Evolutionary conservation across 2,888 invertebrate species (phyloP).

Genomic region (Temnothorax unifasciatus): DNA sequence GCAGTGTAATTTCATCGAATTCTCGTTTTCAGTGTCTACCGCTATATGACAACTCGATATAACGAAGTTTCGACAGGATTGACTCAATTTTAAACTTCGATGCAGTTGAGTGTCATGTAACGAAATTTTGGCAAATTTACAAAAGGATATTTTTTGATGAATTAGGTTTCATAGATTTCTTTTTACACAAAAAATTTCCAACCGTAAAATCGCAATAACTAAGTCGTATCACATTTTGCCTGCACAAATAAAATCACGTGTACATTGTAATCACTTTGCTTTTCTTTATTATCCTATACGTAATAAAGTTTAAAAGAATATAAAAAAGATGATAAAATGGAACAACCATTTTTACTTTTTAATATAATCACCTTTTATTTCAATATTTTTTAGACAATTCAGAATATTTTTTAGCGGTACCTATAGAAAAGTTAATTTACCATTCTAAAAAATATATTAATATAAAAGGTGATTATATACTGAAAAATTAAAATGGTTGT

Average conservation of each 20-base stretch:
- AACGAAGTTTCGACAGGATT: slow-evolving; percentile 37
- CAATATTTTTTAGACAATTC: not conserved
- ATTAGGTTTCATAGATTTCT: not conserved
- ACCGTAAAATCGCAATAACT: not conserved
- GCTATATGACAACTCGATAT: slow-evolving; percentile 18
- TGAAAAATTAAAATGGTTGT: not conserved
- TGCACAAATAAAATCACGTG: not conserved
- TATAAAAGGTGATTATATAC: not conserved
- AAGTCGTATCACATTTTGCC: not conserved
- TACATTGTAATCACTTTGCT: too few species aligned
- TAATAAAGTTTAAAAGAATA: too few species aligned
- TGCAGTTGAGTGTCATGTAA: not conserved
- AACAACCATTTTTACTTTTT: not conserved
- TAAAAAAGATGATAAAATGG: not conserved
- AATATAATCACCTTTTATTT: not conserved
- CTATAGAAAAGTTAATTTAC: not conserved
- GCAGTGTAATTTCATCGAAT: slow-evolving; percentile 46
- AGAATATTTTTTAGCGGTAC: too few species aligned
- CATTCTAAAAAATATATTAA: not conserved
- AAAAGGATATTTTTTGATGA: slow-evolving; percentile 5
- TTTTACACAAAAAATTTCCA: slow-evolving; percentile 5
- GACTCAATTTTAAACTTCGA: slow-evolving; percentile 26
- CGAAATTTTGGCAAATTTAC: not conserved
- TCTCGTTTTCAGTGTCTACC: slow-evolving; percentile 11
- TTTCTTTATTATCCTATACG: too few species aligned